A percentile compares a stretch with the other conserved stretches of the same genome.
These are phyloP conservation scores for Bombus turneri DNA, from an alignment of 1,140 invertebrate genomes.

Conservation along the genomic window DNA sequence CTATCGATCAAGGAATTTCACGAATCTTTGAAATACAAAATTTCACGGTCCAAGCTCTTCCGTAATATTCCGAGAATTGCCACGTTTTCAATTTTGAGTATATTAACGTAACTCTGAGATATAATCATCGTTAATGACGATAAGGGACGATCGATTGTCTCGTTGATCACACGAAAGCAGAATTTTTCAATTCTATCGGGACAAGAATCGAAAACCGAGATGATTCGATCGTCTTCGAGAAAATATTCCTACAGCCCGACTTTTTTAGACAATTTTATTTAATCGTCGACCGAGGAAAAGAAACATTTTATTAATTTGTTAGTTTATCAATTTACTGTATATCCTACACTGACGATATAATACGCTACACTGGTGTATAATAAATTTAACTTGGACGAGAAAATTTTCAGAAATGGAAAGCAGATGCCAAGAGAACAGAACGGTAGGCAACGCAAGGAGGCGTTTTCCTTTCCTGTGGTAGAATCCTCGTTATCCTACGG, in stretches of 20 bases:
- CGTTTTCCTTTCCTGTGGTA: slow-evolving; percentile 51
- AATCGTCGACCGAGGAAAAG: background rate
- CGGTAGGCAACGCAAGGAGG: background rate
- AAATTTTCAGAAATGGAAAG: background rate
- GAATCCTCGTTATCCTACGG: slow-evolving; percentile 64
- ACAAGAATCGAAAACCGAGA: background rate
- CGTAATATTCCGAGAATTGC: no score
- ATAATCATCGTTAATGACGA: background rate
- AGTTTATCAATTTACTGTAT: accelerated
- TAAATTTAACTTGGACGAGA: no score
- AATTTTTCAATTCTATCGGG: background rate
- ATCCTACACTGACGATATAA: no score
- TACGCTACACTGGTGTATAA: no score
- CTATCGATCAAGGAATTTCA: slow-evolving; percentile 16
- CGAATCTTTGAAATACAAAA: background rate
- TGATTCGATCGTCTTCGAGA: background rate
- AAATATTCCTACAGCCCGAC: background rate
- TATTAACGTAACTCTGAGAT: background rate
- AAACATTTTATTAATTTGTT: background rate
- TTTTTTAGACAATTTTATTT: background rate
- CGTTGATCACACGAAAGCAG: background rate
- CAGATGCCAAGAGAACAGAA: background rate
- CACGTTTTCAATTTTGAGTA: background rate
- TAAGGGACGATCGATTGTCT: no score
- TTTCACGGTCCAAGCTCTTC: no score